Base-by-base conservation (phyloP, 2,113 vertebrate species). In the Marcusenius ussheri region DNA sequence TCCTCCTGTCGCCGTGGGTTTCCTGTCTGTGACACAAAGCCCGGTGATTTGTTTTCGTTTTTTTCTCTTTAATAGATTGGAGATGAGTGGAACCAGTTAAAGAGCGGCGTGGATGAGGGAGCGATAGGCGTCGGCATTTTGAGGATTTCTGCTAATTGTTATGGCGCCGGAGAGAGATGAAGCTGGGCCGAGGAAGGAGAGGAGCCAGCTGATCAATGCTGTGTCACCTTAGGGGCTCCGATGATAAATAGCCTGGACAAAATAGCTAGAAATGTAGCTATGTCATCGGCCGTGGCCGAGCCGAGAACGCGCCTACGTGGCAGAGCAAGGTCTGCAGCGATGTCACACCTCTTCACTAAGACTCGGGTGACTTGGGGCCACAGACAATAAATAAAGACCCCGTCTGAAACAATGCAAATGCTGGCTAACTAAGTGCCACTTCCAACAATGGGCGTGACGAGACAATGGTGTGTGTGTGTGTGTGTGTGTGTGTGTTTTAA, bases 111-210 rank as follows among this genome's bases (percentile, higher is more conserved):
- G 92, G 42, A 47, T 42, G 89, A 19, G 49, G 47, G 17, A 8
- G 4, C 8, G 74, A 89, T 89, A 91, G 90, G 92, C 90, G 91
- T 89, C 83, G 91, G 91, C 91, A 92, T 90, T 74, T 39, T 62
- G 91, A 90, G 90, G 93, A 94, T 95, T 94, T 94, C 92, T 95
- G 94, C 95, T 92, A 94, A 95, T 95, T 95, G 93, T 94, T 93
- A 93, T 92, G 93, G 93, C 92, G 94, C 92, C 89, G 90, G 91
- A 91, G 91, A 93, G 91, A 93, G 91, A 91, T 92, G 92, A 90
- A 91, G 90, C 93, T 92, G 91, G 90, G n/a, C 91, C 94, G 94
- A 92, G 93, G 94, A 91, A 92, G 92, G 92, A 93, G 92, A 89
- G 53, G 39, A 85, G 35, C 45, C 19, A 3, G 45, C 24, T 49